Base-by-base conservation (phyloP, 2,113 vertebrate species). In the Dascyllus trimaculatus region DNA sequence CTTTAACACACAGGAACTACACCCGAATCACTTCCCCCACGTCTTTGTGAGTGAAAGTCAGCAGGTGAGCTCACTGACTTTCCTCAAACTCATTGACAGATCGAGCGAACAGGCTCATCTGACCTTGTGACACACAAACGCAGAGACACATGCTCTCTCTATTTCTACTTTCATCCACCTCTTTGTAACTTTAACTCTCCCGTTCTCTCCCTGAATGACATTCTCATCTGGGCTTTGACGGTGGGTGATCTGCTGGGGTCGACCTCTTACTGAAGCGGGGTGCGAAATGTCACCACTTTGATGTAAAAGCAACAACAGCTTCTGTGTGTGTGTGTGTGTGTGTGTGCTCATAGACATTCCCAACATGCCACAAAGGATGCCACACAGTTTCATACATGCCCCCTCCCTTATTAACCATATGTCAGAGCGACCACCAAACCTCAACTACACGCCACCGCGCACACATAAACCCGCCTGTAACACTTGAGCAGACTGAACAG, bases 211-310 rank as follows among this genome's bases (percentile, higher is more conserved):
- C 22, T 69, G 74, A 88, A 35, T 81, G 81, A 88, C 77, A 68
- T 67, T 77, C 74, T 87, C 66, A 64, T 75, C 72, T 9, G 21
- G 1, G 15, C 82, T 85, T 74, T 87, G 88, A 78, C 80, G 65
- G 85, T 86, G 71, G 82, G 88, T 81, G 88, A 88, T 89, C 86
- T 69, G 45, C 88, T 71, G 81, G 29, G 71, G 80, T 79, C 85
- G 90, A 86, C 88, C 89, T 89, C 87, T 88, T 81, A 82, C 75
- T 91, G 90, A 92, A 70, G 72, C 57, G 19, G 60, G 78, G 75
- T 83, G 91, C 80, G 75, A 93, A 89, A 89, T 88, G 90, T 88
- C 86, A 78, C 56, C 71, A 80, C 91, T 94, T 94, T 95, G 93
- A 93, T 92, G 90, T 88, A 51, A 75, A 79, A 71, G 65, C 86